Conservation (phyloP, 2,797 vertebrate species). For the Sciurus carolinensis region DNA sequence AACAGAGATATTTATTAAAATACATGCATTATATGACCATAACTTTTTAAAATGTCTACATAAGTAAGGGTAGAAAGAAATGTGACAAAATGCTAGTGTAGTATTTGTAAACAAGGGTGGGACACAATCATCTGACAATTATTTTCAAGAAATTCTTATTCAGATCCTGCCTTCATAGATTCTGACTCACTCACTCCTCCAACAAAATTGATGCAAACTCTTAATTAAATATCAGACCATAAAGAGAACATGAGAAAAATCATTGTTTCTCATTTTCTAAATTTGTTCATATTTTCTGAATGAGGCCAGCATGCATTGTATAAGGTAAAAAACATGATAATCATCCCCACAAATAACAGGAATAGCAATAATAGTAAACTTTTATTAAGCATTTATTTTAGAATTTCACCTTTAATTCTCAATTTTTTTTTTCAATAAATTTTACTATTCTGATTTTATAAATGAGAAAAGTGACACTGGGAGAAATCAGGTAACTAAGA, state of each 20-base stretch:
- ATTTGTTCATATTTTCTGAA: constrained; percentile 39
- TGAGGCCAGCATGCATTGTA: background rate
- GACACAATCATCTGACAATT: background rate
- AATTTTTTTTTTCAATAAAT: background rate
- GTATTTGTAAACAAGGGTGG: background rate
- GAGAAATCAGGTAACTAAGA: background rate
- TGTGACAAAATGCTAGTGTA: background rate
- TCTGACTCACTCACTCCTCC: background rate
- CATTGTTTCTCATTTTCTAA: background rate
- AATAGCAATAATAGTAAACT: background rate
- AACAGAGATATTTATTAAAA: constrained; percentile 17
- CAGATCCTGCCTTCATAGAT: background rate
- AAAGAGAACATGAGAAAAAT: constrained; percentile 41
- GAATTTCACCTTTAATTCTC: background rate
- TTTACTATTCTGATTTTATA: constrained; percentile 19
- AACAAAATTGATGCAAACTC: background rate
- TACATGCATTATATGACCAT: background rate
- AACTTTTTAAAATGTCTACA: background rate
- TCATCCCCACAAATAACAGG: background rate
- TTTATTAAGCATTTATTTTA: constrained; percentile 24
- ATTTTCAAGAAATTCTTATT: background rate
- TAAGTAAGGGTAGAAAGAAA: background rate
- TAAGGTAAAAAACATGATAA: background rate
- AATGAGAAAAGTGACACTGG: constrained; percentile 10
- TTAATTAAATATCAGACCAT: background rate